Evolutionary conservation across 2,888 invertebrate genomes (phyloP).

Genomic region (Ormyrus labotus): DNA sequence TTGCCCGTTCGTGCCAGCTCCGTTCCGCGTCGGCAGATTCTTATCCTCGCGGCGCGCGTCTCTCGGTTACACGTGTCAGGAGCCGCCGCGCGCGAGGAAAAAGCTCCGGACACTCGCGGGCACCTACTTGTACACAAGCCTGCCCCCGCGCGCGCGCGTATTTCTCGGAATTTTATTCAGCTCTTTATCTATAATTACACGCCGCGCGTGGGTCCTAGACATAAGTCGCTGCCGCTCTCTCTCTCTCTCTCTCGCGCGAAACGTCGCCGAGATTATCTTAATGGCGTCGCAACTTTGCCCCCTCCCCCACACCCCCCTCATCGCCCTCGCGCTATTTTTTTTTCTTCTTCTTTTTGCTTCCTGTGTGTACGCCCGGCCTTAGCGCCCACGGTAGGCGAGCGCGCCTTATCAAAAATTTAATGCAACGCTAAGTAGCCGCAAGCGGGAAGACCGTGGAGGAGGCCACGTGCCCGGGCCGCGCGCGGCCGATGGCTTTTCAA

Average conservation of each 20-base stretch:
- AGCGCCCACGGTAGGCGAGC: not conserved
- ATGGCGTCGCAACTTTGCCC: constrained; percentile 64
- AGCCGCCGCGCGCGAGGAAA: constrained; percentile 1
- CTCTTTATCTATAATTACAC: constrained; percentile 58
- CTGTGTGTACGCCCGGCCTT: constrained; percentile 15
- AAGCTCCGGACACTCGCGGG: not conserved
- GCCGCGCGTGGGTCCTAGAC: constrained; percentile 45
- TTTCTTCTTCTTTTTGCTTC: not conserved
- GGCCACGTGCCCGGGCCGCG: constrained; percentile 5
- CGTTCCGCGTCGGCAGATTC: constrained; percentile 23
- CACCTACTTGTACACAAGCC: constrained; percentile 10
- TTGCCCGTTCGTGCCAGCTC: constrained; percentile 3
- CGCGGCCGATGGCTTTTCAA: constrained; percentile 11
- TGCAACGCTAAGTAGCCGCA: constrained; percentile 58
- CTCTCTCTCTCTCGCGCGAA: constrained; percentile 35
- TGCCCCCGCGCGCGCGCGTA: not conserved
- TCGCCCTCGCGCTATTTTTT: not conserved
- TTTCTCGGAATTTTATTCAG: constrained; percentile 53
- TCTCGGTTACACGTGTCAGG: constrained; percentile 34
- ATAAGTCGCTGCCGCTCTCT: constrained; percentile 44
- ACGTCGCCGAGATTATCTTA: constrained; percentile 63
- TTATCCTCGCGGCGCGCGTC: constrained; percentile 24
- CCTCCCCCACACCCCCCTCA: not conserved
- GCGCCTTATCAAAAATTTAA: constrained; percentile 57
- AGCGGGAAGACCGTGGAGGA: constrained; percentile 6